Evolutionary conservation across 2,888 invertebrate genomes (phyloP).

Genomic region (Leptinotarsa tumamoca): DNA sequence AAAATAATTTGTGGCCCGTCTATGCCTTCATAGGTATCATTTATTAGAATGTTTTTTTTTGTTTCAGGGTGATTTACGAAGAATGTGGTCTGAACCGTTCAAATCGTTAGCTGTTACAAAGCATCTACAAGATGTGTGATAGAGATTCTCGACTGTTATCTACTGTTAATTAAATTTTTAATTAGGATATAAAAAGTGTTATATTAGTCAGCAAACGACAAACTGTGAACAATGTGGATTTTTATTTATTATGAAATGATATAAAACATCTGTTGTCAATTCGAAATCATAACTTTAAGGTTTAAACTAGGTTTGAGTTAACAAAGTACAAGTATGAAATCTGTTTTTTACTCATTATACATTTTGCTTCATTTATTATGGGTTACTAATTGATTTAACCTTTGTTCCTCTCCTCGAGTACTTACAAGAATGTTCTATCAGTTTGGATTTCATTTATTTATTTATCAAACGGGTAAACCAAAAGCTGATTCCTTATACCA

Average conservation of each 20-base stretch:
- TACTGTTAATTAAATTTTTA: slow-evolving; percentile 42
- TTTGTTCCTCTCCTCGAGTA: no score
- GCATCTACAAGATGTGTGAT: slow-evolving; percentile 82
- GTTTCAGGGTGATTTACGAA: slow-evolving; percentile 90
- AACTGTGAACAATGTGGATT: slow-evolving; percentile 45
- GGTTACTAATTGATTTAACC: no score
- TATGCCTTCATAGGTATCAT: not conserved
- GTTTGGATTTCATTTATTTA: no score
- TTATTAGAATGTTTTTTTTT: slow-evolving; percentile 5
- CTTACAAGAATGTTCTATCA: no score
- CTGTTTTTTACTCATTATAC: slow-evolving; percentile 21
- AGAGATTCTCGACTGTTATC: slow-evolving; percentile 54
- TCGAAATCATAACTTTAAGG: slow-evolving; percentile 33
- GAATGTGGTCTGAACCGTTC: slow-evolving; percentile 99
- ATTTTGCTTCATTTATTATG: not conserved
- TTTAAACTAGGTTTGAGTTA: slow-evolving; percentile 19
- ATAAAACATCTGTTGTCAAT: slow-evolving; percentile 52
- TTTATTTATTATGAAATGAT: slow-evolving; percentile 47
- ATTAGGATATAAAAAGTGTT: slow-evolving; percentile 50
- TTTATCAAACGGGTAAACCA: no score
- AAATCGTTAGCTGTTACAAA: slow-evolving; percentile 85
- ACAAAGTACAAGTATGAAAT: slow-evolving; percentile 23
- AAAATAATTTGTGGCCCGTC: not conserved
- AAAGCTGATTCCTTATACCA: no score
- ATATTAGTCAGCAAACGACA: slow-evolving; percentile 46